Evolutionary conservation across 2,113 vertebrate species (phyloP), one percentile per base, ranked within the genome.

Genomic region (Setophaga petechia): DNA sequence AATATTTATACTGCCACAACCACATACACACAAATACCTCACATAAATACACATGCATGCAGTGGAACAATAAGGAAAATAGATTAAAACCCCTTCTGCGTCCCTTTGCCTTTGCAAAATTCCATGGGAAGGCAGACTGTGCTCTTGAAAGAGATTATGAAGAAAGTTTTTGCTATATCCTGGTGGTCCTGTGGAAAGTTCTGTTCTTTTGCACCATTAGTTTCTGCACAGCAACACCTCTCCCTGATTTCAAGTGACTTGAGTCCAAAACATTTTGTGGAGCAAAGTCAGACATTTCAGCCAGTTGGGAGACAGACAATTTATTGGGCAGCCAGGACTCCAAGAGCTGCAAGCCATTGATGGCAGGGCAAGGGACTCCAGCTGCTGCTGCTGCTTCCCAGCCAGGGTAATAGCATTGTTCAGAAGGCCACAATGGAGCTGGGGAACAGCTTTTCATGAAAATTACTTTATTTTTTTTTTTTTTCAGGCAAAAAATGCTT

Each of bases 1-100:
- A 96, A 97, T 98, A 97, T 96, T 96, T 97, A 97, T 97, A 92
- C 89, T 94, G 88, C 93, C 31, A 78, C 62, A 92, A 57, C 35
- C 81, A 84, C 62, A 63, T 85, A 72, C 44, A 47, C 62, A 69
- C 68, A 76, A 93, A 94, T 58, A 81, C 85, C 89, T 94, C 86
- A 79, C 71, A 83, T 68, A 86, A 81, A 89, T 76, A 72, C 73
- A 76, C 79, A 59, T 9, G 12, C 52, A n/a, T 93, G 51, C 65
- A 41, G 24, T 27, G 43, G 65, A 87, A 90, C 69, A 93, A 62
- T 84, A 88, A 68, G n/a, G 59, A 90, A 86, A 94, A 89, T 4
- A 91, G 69, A 68, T 89, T 92, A 87, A 95, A 93, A 89, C 35
- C 55, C 47, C 47, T 82, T 74, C 72, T 86, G 89, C 90, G 79